A percentile compares a stretch with the other conserved stretches of the same genome.
phyloP scores from a whole-genome alignment of 2,888 invertebrate species.

The Aphidoletes aphidimyza region DNA sequence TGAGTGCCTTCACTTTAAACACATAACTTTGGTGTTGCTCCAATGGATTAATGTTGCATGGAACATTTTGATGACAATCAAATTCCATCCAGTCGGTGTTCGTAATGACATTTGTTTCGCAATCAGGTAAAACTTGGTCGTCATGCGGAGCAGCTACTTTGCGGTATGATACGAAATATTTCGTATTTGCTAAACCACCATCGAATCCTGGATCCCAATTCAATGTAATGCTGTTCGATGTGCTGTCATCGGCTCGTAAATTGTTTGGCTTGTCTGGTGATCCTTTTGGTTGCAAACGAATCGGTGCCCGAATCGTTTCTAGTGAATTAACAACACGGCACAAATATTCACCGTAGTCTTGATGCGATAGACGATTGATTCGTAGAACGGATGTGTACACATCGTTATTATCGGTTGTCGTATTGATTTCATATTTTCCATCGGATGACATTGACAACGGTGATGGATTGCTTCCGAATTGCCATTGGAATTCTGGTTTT shows the following conservation, averaged over 20 bases:
- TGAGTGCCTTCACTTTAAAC: slow-evolving; percentile 89
- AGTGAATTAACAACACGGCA: slow-evolving; percentile 87
- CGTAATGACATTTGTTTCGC: slow-evolving; percentile 70
- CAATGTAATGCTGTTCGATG: slow-evolving; percentile 81
- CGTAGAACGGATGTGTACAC: slow-evolving; percentile 82
- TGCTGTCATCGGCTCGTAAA: slow-evolving; percentile 77
- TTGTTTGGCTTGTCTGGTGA: slow-evolving; percentile 85
- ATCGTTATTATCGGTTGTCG: slow-evolving; percentile 84
- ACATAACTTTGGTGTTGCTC: slow-evolving; percentile 88
- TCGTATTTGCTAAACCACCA: slow-evolving; percentile 86
- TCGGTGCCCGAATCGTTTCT: slow-evolving; percentile 80
- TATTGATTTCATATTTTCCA: slow-evolving; percentile 86
- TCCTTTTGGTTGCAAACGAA: slow-evolving; percentile 86
- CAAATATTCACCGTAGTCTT: slow-evolving; percentile 91
- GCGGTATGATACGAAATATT: slow-evolving; percentile 86
- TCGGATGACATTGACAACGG: slow-evolving; percentile 82
- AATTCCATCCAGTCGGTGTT: slow-evolving; percentile 81
- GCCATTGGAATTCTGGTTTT: slow-evolving; percentile 93
- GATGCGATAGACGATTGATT: slow-evolving; percentile 79
- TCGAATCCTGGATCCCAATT: slow-evolving; percentile 92
- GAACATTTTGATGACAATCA: slow-evolving; percentile 86
- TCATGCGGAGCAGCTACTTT: slow-evolving; percentile 73
- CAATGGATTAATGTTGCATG: slow-evolving; percentile 86
- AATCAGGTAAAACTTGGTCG: slow-evolving; percentile 72
- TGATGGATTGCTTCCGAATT: slow-evolving; percentile 78